These are phyloP conservation scores for Adoxophyes honmai DNA, from an alignment of 1,140 invertebrate genomes.

Conservation along the genomic window DNA sequence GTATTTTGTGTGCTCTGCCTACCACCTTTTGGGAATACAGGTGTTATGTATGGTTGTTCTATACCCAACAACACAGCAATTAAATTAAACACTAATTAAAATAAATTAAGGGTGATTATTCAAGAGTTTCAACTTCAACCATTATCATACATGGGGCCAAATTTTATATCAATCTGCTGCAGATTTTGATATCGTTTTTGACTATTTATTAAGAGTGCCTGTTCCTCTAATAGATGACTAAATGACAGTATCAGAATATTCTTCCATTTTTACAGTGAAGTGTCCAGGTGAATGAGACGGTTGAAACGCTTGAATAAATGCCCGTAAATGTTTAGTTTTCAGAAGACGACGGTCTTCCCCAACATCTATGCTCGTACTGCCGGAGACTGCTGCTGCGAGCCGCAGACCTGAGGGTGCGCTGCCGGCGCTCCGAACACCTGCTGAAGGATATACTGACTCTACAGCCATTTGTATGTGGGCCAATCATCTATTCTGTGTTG, in stretches of 20 bases:
- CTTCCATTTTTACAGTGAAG: too few relatives aligned
- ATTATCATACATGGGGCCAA: not conserved
- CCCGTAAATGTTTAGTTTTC: not conserved
- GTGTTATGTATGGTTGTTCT: not conserved
- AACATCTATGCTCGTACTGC: not conserved
- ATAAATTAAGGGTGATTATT: not conserved
- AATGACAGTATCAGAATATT: too few relatives aligned
- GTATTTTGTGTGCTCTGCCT: too few relatives aligned
- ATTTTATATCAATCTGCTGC: too few relatives aligned
- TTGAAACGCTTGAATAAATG: too few relatives aligned
- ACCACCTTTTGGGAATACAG: too few relatives aligned
- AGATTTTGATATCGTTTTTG: too few relatives aligned
- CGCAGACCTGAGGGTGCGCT: not conserved
- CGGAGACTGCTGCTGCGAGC: not conserved
- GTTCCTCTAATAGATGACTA: too few relatives aligned
- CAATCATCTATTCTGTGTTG: too few relatives aligned
- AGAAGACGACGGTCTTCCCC: not conserved
- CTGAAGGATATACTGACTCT: not conserved
- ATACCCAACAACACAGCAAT: too few relatives aligned
- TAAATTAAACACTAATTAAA: not conserved
- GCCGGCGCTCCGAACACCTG: not conserved
- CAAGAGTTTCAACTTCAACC: not conserved
- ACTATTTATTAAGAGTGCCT: too few relatives aligned
- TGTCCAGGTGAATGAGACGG: too few relatives aligned
- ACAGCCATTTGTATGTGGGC: not conserved